Conservation (phyloP, 1,140 invertebrate species). For the Vanessa tameamea region DNA sequence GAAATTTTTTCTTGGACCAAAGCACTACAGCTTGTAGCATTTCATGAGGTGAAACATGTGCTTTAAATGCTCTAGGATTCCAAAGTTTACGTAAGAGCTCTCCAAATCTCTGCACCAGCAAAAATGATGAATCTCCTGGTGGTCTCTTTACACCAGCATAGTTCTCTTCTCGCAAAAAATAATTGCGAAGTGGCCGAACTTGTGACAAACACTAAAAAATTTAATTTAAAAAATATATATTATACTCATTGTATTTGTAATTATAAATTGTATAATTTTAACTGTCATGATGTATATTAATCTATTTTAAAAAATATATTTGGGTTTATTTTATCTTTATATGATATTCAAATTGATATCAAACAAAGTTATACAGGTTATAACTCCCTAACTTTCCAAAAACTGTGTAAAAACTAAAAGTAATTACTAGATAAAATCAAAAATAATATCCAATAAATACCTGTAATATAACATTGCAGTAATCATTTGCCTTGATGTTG, state of each 20-base stretch:
- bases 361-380: no score
- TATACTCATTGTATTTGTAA: neutral
- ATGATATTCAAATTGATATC: no score
- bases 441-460: neutral
- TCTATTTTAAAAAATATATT: no score
- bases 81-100: slow-evolving; percentile 98
- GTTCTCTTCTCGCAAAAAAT: slow-evolving; percentile 96
- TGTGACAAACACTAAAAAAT: slow-evolving; percentile 91
- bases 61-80: slow-evolving; percentile 99
- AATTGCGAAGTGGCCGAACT: slow-evolving; percentile 96
- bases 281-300: no score
- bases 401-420: neutral
- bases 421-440: neutral
- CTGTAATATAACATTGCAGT: slow-evolving; percentile 90
- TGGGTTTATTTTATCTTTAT: no score
- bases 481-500: slow-evolving; percentile 99
- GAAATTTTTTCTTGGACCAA: slow-evolving; percentile 98
- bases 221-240: neutral
- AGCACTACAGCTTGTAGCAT: slow-evolving; percentile 99
- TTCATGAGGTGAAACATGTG: slow-evolving; percentile 99
- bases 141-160: slow-evolving; percentile 94
- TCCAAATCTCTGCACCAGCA: slow-evolving; percentile 98
- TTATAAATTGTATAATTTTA: no score
- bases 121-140: slow-evolving; percentile 94
- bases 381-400: neutral